Evolutionary conservation across 2,113 vertebrate species (phyloP).

Genomic region (Anguilla rostrata): DNA sequence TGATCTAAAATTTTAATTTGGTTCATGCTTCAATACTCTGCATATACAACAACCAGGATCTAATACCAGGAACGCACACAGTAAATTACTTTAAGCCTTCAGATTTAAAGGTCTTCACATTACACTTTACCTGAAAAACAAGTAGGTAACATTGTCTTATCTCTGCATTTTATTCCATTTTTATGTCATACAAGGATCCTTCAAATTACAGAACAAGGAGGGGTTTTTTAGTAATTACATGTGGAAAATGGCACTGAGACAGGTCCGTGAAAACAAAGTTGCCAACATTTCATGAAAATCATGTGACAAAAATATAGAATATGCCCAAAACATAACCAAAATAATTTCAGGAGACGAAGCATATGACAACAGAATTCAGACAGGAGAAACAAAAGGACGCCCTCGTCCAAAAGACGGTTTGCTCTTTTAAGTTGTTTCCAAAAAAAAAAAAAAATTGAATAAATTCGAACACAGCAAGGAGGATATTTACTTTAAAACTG

Average conservation of each 20-base stretch:
- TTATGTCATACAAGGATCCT: slow-evolving; percentile 42
- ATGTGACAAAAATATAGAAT: not conserved
- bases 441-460: not conserved
- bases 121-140: slow-evolving; percentile 41
- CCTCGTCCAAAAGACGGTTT: not conserved
- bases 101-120: not conserved
- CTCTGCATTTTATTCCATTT: slow-evolving; percentile 30
- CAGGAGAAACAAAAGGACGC: not conserved
- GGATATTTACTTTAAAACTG: not conserved
- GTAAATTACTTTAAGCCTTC: not conserved
- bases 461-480: not conserved
- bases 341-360: not conserved
- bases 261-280: not conserved
- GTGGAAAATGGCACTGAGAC: not conserved
- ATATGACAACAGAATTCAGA: not conserved
- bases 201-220: slow-evolving; percentile 29
- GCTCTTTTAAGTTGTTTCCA: not conserved
- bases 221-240: slow-evolving; percentile 20
- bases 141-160: slow-evolving; percentile 29
- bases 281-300: not conserved
- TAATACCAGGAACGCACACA: not conserved
- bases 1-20: not conserved
- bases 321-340: not conserved
- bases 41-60: not conserved
- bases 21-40: not conserved